Conservation (phyloP, 2,113 vertebrate species). For the Gopherus evgoodei region DNA sequence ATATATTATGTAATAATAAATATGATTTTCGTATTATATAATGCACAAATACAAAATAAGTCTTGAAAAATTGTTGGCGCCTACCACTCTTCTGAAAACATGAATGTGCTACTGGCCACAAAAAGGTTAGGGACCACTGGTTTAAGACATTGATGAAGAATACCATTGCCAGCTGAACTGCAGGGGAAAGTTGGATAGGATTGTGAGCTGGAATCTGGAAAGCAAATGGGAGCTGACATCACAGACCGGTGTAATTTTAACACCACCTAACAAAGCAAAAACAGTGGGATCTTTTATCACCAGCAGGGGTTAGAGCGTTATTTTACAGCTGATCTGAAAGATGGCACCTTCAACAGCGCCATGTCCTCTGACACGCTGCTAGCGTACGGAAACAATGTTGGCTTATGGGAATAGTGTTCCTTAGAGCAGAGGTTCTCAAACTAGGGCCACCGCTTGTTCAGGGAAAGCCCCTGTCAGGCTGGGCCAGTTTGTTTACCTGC, state of each 20-base stretch:
- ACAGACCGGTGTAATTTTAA: not conserved
- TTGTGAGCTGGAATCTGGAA: not conserved
- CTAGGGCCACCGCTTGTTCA: too few relatives aligned
- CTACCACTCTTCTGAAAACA: too few relatives aligned
- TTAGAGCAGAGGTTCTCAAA: not conserved
- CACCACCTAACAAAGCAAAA: not conserved
- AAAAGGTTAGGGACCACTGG: not conserved
- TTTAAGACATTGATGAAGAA: not conserved
- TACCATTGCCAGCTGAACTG: not conserved
- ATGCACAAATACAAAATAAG: too few relatives aligned
- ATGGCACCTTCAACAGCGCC: not conserved
- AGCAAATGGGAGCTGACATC: not conserved
- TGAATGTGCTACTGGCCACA: too few relatives aligned
- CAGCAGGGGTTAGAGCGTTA: not conserved
- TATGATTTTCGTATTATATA: too few relatives aligned
- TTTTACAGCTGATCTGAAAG: not conserved
- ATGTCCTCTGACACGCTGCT: not conserved
- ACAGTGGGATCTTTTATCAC: not conserved
- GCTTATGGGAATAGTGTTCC: not conserved
- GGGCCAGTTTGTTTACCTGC: too few relatives aligned
- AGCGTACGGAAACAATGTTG: not conserved
- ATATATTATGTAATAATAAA: too few relatives aligned
- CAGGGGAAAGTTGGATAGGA: not conserved
- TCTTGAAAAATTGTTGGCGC: too few relatives aligned
- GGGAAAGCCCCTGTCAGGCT: too few relatives aligned